Evolutionary conservation across 2,113 vertebrate species (phyloP), one percentile per base, ranked within the genome.

Genomic region (Crotalus viridis): DNA sequence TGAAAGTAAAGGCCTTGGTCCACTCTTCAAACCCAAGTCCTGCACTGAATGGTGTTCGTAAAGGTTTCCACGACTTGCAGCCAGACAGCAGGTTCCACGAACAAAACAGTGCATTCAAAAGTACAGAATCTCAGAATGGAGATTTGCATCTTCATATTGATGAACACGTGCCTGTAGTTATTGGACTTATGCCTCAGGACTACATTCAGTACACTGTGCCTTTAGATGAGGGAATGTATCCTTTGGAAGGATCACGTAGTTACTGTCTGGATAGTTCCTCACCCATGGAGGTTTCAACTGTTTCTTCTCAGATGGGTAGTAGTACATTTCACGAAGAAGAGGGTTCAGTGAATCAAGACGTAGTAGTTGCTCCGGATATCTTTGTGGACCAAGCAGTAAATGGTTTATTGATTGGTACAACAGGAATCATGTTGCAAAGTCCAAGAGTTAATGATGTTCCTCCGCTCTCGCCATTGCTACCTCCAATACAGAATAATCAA

Each of bases 181-280:
- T 99, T 94, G 99, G 99, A 97, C 98, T 99, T 94, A 97, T 98
- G 94, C 99, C 99, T 98, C 99, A 99, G 98, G 99, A 99, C 98
- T 99, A 99, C 98, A 99, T 99, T 97, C 99, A 99, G 98, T 99
- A 99, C 97, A 99, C 99, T 96, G 99, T 99, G 99, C 99, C 99
- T 99, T 99, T 99, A 98, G 98, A 99, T 97, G 99, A 99, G 97
- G 99, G 98, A 98, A 98, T 99, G 98, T 99, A 98, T 98, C 98
- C 99, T 90, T 95, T 98, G 96, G 98, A 99, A 96, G 98, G 98
- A 95, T 98, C 99, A 88, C 98, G 98, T 97, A 97, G 98, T 96
- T 99, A 98, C 94, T 99, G 99, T 96, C 97, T 98, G 96, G 99
- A 99, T 96, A 97, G 97, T 93, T 98, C 99, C 91, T 99, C 98